Base-by-base conservation (phyloP, 2,113 vertebrate genomes). In the Bungarus multicinctus region DNA sequence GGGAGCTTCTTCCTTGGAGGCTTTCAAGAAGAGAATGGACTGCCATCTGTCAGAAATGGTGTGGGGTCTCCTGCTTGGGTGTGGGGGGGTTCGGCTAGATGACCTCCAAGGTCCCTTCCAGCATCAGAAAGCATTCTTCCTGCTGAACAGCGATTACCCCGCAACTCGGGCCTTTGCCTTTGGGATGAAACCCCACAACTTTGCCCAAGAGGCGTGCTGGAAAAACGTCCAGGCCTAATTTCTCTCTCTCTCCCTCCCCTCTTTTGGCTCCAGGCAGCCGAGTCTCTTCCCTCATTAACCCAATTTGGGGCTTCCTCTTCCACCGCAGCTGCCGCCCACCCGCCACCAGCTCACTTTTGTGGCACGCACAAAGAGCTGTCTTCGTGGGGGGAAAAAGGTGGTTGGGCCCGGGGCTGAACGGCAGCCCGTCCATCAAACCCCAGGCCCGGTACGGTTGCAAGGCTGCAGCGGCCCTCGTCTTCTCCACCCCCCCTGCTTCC, bases 221-320 rank as follows among this genome's bases (percentile, higher is more conserved):
- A 92, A 88, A 96, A 96, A 97, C 0, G 94, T 88, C 96, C 96
- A 92, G 94, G 93, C 47, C 47, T 50, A 50, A 50, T 50, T 50
- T 50, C 1, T 47, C 6, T 47, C 7, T 47, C 47, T 47, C 47
- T 47, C 47, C 9, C 47, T 50, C 9, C 9, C 9, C 60, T 1
- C 11, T 96, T 97, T 96, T 97, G 12, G 96, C 47, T 50, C 47
- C 47, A 97, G 97, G 97, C 96, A 92, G 96, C 30, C 81, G 47
- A 91, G 94, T 93, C 95, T 92, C 39, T 95, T 97, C 96, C 96
- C 96, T 98, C 97, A 97, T 98, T 97, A 98, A 97, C 96, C 96
- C 97, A 97, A 93, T 94, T 96, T 91, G 95, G 96, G 93, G 30
- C 27, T 64, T 81, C 91, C 94, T 94, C 93, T 96, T 96, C 96